Percentiles rank a stretch among this genome's conserved stretches.
Conservation (phyloP, 2,888 invertebrate species). For the Drosophila birchii region DNA sequence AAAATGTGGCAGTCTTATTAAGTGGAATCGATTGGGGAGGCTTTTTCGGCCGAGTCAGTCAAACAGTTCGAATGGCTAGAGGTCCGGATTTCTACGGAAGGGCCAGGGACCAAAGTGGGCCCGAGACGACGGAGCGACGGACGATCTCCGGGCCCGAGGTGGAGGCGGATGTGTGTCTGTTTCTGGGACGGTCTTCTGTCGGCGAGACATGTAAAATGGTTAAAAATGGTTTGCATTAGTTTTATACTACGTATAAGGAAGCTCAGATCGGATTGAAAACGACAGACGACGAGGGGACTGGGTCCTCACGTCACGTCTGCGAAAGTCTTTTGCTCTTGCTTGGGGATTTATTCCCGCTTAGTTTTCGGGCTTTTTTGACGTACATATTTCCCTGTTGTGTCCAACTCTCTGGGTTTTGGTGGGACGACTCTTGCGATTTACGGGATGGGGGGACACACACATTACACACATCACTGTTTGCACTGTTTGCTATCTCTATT, state of each 20-base stretch:
- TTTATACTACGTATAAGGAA: conserved; percentile 41
- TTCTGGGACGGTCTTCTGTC: conserved; percentile 40
- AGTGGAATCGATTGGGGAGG: conserved; percentile 17
- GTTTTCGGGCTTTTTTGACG: conserved; percentile 8
- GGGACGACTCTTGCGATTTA: conserved; percentile 14
- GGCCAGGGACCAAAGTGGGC: conserved; percentile 18
- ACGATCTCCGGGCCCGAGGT: conserved; percentile 25
- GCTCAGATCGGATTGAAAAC: conserved; percentile 26
- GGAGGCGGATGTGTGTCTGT: conserved; percentile 40
- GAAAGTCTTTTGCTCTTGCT: conserved; percentile 22
- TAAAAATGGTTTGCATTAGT: conserved; percentile 31
- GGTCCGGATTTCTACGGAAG: conserved; percentile 17
- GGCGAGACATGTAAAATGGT: conserved; percentile 40
- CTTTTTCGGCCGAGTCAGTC: conserved; percentile 1
- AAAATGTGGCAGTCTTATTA: conserved; percentile 30
- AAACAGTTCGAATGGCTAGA: conserved; percentile 41
- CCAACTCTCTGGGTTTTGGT: conserved; percentile 31
- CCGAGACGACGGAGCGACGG: conserved; percentile 16
- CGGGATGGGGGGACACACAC: conserved; percentile 32
- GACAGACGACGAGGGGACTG: neutral
- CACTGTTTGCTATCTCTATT: conserved; percentile 29
- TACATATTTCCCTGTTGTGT: conserved; percentile 16
- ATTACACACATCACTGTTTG: conserved; percentile 50
- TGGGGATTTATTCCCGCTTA: conserved; percentile 4
- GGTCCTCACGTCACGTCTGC: conserved; percentile 17